Evolutionary conservation across 2,113 vertebrate species (phyloP).

Genomic region (Ia io): DNA sequence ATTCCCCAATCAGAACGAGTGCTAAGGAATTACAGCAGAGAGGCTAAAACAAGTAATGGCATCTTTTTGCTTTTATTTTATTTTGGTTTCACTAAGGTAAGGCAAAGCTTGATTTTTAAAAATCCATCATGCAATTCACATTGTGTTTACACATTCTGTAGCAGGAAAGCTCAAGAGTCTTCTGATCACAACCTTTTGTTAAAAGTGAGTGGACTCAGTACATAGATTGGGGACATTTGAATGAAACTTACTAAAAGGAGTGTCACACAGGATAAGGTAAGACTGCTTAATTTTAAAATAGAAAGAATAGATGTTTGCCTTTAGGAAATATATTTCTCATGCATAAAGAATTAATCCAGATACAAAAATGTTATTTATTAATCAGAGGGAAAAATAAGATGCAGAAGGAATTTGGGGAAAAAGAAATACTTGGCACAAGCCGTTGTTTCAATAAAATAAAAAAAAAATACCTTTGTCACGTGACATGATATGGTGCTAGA

Average conservation of each 20-base stretch:
- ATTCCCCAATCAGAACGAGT: not conserved
- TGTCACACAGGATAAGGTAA: not conserved
- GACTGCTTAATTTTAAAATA: not conserved
- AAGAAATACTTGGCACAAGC: conserved; percentile 46
- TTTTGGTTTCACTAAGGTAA: conserved; percentile 34
- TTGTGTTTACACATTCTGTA: not conserved
- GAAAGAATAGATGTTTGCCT: not conserved
- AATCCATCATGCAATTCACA: conserved; percentile 1
- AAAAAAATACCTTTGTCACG: conserved; percentile 52
- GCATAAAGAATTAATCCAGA: conserved; percentile 38
- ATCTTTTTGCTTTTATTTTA: not conserved
- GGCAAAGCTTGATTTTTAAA: conserved; percentile 4
- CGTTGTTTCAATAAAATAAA: conserved; percentile 67
- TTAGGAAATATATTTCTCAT: not conserved
- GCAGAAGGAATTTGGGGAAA: not conserved
- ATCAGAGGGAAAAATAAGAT: conserved; percentile 32
- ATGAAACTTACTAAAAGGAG: not conserved
- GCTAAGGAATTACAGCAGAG: not conserved
- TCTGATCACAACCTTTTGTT: not conserved
- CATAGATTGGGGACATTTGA: not conserved
- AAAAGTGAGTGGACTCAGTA: not conserved
- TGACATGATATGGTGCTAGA: conserved; percentile 67
- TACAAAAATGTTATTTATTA: not conserved
- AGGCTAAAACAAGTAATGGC: not conserved
- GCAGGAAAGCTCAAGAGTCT: not conserved